Base-by-base conservation (phyloP, 2,888 invertebrate genomes). In the Philereme transversata region DNA sequence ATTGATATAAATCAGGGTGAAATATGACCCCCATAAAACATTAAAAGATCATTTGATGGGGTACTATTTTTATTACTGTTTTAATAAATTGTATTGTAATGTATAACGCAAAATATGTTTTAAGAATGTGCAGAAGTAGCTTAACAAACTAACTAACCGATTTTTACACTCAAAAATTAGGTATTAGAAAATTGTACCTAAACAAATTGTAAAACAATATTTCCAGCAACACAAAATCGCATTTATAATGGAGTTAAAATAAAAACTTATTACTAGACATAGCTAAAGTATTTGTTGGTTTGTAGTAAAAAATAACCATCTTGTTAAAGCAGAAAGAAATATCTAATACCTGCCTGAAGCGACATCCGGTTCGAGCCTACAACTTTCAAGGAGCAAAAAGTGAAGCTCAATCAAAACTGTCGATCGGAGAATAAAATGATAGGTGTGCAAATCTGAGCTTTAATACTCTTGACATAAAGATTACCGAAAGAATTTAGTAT, bases 331-430 rank as follows among this genome's bases (percentile, higher is more conserved):
- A 57, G 48, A 58, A 57, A 60, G 56, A 60, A 60, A 57, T 58
- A 62, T 22, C 40, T 40, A 6, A 65, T 64, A 57, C 60, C 59
- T 62, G 59, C 45, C 53, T 36, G 47, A 55, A 57, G 45, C 47
- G 56, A 67, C 64, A 69, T 70, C 72, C 72, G 72, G 72, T 66
- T 58, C 64, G 63, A 52, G 46, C 53, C 56, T 51, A 60, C 48
- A 52, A 78, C 78, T 78, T 78, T 77, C 74, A 70, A 75, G 65
- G 62, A 64, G 72, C 74, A 79, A 79, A 78, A 72, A 69, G 50
- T 64, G 63, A 61, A 68, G 57, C 67, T 60, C 68, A 68, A 62
- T 70, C 58, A 68, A 60, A 72, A 64, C 67, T 60, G 71, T 74
- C 69, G 67, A 70, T 67, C 65, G 69, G 61, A 62, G 63, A 64